A percentile compares a stretch with the other conserved stretches of the same genome.
Evolutionary conservation across 2,797 vertebrate genomes (phyloP).

Genomic region (Sebastiscus albofasciatus): DNA sequence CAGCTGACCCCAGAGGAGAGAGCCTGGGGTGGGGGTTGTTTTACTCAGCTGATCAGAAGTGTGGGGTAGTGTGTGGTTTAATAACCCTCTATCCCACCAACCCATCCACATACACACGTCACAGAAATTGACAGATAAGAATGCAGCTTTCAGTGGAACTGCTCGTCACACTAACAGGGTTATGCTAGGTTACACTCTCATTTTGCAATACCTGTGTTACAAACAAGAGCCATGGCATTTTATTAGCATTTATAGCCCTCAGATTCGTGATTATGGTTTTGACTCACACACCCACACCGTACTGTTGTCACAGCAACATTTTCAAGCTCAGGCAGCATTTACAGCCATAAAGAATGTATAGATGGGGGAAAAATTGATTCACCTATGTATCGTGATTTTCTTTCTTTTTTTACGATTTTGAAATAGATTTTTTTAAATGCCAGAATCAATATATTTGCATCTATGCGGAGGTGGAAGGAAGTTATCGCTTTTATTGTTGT

Average conservation of each 20-base stretch:
- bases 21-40: conserved; percentile 16
- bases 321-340: not conserved
- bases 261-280: not conserved
- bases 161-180: not conserved
- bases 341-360: not conserved
- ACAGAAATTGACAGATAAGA: not conserved
- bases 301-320: not conserved
- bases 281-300: not conserved
- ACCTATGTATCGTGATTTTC: not conserved
- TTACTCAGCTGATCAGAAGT: conserved; percentile 44
- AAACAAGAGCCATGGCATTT: conserved; percentile 2
- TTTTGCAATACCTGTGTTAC: not conserved
- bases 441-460: too few species aligned
- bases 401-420: not conserved
- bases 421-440: too few species aligned
- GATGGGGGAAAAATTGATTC: too few species aligned
- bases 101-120: conserved; percentile 5
- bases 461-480: too few species aligned
- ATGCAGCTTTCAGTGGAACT: not conserved
- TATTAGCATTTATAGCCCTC: not conserved
- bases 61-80: not conserved
- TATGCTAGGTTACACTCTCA: not conserved
- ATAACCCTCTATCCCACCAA: not conserved
- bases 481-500: too few species aligned
- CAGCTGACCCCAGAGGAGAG: conserved; percentile 37